Evolutionary conservation across 2,113 vertebrate species (phyloP).

Genomic region (Semicossyphus pulcher): DNA sequence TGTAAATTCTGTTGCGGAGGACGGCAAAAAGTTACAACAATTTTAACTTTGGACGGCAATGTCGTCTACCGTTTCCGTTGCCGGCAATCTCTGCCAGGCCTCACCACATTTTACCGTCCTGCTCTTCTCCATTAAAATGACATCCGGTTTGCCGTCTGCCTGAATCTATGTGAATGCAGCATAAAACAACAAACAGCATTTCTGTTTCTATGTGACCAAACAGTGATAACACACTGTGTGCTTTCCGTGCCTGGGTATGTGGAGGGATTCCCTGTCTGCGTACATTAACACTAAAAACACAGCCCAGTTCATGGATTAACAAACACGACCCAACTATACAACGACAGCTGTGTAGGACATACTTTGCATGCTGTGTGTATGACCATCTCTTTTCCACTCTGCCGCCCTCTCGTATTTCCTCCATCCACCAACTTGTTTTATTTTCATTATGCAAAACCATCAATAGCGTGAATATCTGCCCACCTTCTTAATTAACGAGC

Average conservation of each 20-base stretch:
- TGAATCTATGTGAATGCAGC: no score
- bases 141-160: no score
- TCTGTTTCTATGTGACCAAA: background rate
- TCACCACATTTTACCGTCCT: no score
- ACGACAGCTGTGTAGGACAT: background rate
- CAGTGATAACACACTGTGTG: background rate
- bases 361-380: conserved; percentile 13
- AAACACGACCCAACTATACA: background rate
- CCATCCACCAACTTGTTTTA: background rate
- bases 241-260: conserved; percentile 13
- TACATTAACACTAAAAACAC: background rate
- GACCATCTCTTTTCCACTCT: background rate
- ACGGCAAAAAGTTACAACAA: no score
- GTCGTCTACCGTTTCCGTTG: no score
- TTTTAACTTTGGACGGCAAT: no score
- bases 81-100: no score
- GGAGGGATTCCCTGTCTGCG: conserved; percentile 3
- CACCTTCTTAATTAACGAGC: background rate
- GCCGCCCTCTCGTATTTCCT: background rate
- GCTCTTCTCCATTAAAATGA: background rate
- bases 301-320: no score
- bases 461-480: background rate
- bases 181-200: background rate
- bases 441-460: conserved; percentile 3
- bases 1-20: no score